A percentile compares a stretch with the other conserved stretches of the same genome.
phyloP scores from a whole-genome alignment of 1,140 invertebrate species.

The Drosophila subobscura region DNA sequence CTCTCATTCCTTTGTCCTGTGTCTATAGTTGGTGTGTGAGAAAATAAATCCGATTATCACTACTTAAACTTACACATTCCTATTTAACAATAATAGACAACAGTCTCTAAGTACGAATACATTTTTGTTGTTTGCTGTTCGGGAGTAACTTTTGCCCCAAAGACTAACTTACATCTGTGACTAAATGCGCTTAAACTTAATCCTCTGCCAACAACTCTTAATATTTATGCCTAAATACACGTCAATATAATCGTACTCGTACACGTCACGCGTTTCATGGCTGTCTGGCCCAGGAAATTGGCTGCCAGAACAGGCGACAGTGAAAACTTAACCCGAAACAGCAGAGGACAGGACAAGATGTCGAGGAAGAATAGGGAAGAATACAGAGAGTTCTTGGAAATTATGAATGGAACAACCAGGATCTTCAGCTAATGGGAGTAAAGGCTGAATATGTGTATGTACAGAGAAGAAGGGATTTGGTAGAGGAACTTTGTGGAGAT shows the following conservation, averaged over 20 bases:
- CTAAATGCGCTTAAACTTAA: constrained; percentile 55
- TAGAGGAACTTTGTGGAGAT: not conserved
- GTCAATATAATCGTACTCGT: constrained; percentile 12
- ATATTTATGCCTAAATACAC: constrained; percentile 38
- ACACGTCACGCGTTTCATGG: constrained; percentile 12
- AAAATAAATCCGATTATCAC: constrained; percentile 82
- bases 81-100: constrained; percentile 83
- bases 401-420: too few relatives aligned
- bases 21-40: constrained; percentile 46
- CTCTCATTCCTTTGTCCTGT: not conserved
- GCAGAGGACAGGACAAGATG: not conserved
- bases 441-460: too few relatives aligned
- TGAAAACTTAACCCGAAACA: constrained; percentile 13
- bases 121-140: constrained; percentile 65
- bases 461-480: not conserved
- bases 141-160: constrained; percentile 2
- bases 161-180: constrained; percentile 38
- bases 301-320: constrained; percentile 40
- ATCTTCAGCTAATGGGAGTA: too few relatives aligned
- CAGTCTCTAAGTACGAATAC: constrained; percentile 82
- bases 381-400: too few relatives aligned
- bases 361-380: too few relatives aligned
- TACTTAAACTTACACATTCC: constrained; percentile 79
- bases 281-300: constrained; percentile 42
- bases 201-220: constrained; percentile 5